phyloP scores from a whole-genome alignment of 2,797 vertebrate genomes.

The Chelon auratus region DNA sequence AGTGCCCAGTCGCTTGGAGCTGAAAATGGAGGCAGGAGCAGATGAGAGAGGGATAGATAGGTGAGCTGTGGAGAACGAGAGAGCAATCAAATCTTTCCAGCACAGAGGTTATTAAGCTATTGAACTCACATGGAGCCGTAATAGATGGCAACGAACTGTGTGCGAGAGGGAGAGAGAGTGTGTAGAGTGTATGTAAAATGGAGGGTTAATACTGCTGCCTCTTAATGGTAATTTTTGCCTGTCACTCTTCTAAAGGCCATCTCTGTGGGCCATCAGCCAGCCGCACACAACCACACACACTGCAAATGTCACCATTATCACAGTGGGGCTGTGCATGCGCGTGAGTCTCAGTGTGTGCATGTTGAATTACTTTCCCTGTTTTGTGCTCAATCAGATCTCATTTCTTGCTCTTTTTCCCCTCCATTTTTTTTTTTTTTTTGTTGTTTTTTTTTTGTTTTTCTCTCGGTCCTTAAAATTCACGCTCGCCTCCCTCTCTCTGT shows the following conservation, averaged over 20 bases:
- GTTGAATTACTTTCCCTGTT: slow-evolving; percentile 45
- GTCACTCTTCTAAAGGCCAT: slow-evolving; percentile 84
- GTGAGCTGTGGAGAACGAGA: slow-evolving; percentile 41
- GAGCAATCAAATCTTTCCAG: slow-evolving; percentile 58
- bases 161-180: slow-evolving; percentile 32
- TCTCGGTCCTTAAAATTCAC: slow-evolving; percentile 27
- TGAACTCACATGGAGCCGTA: slow-evolving; percentile 60
- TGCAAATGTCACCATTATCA: slow-evolving; percentile 85
- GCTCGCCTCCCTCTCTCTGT: slow-evolving; percentile 18
- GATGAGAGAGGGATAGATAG: slow-evolving; percentile 58
- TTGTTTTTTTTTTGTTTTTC: slow-evolving; percentile 17
- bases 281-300: slow-evolving; percentile 70
- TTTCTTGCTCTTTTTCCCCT: slow-evolving; percentile 10
- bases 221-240: slow-evolving; percentile 79
- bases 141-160: slow-evolving; percentile 46
- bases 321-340: slow-evolving; percentile 46
- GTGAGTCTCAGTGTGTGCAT: slow-evolving; percentile 18
- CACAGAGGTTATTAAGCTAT: slow-evolving; percentile 63
- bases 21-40: slow-evolving; percentile 49
- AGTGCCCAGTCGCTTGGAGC: slow-evolving; percentile 23
- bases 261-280: slow-evolving; percentile 80
- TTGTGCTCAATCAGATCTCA: slow-evolving; percentile 28
- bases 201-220: slow-evolving; percentile 67
- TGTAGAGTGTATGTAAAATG: slow-evolving; percentile 61
- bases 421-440: neutral